These are phyloP conservation scores for Cyaniris semiargus DNA, from an alignment of 2,888 invertebrate genomes.

Conservation along the genomic window DNA sequence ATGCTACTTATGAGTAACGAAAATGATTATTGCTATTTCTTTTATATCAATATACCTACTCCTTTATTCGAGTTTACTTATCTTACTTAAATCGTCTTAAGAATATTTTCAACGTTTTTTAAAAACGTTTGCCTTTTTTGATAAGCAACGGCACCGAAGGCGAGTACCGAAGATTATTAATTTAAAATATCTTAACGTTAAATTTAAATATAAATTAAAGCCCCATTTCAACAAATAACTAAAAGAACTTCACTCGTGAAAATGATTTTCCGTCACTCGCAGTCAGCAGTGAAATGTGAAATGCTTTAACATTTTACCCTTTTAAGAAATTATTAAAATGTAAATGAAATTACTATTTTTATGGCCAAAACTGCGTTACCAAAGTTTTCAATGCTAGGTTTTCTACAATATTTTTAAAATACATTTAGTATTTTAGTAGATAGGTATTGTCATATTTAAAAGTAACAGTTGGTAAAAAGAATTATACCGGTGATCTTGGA, in stretches of 20 bases:
- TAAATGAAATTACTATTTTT: slow-evolving; percentile 2
- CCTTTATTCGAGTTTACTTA: no score
- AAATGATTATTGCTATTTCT: no score
- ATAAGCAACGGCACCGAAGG: background rate
- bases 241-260: slow-evolving; percentile 29
- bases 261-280: slow-evolving; percentile 32
- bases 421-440: background rate
- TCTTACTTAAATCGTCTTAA: background rate
- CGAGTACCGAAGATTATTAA: slow-evolving; percentile 20
- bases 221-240: slow-evolving; percentile 30
- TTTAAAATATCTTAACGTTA: slow-evolving; percentile 20
- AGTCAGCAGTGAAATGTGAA: slow-evolving; percentile 29
- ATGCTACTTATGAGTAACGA: no score
- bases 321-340: slow-evolving; percentile 27
- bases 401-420: background rate
- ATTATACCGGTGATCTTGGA: no score
- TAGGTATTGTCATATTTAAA: background rate
- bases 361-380: background rate
- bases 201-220: slow-evolving; percentile 31
- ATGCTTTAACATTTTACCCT: slow-evolving; percentile 24
- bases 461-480: no score
- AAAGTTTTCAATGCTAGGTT: background rate
- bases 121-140: background rate
- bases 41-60: no score
- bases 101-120: background rate